Evolutionary conservation across 2,888 invertebrate species (phyloP).

Genomic region (Parnassius orleans): DNA sequence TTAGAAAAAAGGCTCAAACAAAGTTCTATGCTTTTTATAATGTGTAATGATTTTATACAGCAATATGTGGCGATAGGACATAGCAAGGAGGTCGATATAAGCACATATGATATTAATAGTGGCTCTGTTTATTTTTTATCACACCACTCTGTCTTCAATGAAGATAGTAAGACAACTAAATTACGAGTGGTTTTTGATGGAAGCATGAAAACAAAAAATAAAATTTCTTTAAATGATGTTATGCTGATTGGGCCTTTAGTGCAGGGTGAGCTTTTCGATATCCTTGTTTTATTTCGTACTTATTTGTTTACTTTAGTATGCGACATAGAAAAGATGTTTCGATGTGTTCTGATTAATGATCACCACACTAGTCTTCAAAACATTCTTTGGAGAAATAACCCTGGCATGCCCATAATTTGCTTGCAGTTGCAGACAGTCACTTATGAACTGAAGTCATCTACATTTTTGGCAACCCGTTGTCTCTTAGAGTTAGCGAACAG

Average conservation of each 20-base stretch:
- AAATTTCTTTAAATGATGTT: conserved; percentile 25
- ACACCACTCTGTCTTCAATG: no score
- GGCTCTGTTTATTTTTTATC: no score
- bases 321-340: conserved; percentile 24
- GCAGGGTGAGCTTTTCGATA: conserved; percentile 21
- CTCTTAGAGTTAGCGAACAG: no score
- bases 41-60: conserved; percentile 18
- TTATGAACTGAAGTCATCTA: conserved; percentile 24
- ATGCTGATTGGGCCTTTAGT: conserved; percentile 27
- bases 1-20: conserved; percentile 23
- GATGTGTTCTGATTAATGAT: not conserved
- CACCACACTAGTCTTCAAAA: conserved; percentile 20
- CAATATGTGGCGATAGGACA: conserved; percentile 13
- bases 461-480: conserved; percentile 21
- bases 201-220: no score
- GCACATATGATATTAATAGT: conserved; percentile 7
- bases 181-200: no score
- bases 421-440: conserved; percentile 25
- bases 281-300: conserved; percentile 16
- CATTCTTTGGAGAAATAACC: conserved; percentile 19
- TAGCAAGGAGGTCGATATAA: conserved; percentile 10
- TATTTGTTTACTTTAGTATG: conserved; percentile 12
- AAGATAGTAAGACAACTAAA: no score
- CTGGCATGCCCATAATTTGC: conserved; percentile 6
- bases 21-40: conserved; percentile 3